Conservation (phyloP, 2,113 vertebrate species). For the Columbina picui region DNA sequence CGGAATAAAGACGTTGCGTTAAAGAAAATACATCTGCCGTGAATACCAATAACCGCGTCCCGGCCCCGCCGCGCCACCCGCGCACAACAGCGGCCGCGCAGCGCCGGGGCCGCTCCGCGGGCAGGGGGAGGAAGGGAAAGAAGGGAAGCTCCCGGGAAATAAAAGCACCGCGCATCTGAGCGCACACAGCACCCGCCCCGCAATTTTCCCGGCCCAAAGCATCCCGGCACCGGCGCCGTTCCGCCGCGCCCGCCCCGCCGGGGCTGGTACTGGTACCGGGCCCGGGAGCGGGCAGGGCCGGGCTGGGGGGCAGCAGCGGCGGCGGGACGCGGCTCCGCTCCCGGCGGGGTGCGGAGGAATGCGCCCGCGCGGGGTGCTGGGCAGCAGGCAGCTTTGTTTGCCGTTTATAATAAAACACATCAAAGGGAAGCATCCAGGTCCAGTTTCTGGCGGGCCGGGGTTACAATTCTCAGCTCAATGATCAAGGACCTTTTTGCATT, state of each 20-base stretch:
- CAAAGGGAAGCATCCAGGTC: slow-evolving; percentile 82
- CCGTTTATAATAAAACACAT: slow-evolving; percentile 81
- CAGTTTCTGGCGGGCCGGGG: slow-evolving; percentile 73
- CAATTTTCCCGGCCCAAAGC: not conserved
- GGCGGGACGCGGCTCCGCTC: not conserved
- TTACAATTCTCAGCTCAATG: slow-evolving; percentile 81
- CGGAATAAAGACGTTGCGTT: slow-evolving; percentile 66
- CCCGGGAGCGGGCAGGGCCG: not conserved
- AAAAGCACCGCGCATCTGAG: not conserved
- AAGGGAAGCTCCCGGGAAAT: not conserved
- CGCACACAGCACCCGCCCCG: not conserved
- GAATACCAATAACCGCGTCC: slow-evolving; percentile 24
- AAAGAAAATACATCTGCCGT: slow-evolving; percentile 64
- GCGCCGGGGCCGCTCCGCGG: not conserved
- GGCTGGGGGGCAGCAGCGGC: not conserved
- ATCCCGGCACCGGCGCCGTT: not conserved
- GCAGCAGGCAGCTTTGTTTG: slow-evolving; percentile 85
- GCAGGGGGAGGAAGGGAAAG: too few relatives aligned
- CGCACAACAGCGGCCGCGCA: slow-evolving; percentile 26
- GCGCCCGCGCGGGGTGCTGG: slow-evolving; percentile 74
- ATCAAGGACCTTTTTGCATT: slow-evolving; percentile 81
- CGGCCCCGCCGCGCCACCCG: not conserved
- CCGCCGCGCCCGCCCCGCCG: not conserved
- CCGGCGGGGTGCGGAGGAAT: slow-evolving; percentile 63
- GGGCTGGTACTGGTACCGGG: not conserved